Percentiles rank a stretch among this genome's conserved stretches.
Evolutionary conservation across 2,888 invertebrate genomes (phyloP).

Genomic region (Eupithecia insigniata): DNA sequence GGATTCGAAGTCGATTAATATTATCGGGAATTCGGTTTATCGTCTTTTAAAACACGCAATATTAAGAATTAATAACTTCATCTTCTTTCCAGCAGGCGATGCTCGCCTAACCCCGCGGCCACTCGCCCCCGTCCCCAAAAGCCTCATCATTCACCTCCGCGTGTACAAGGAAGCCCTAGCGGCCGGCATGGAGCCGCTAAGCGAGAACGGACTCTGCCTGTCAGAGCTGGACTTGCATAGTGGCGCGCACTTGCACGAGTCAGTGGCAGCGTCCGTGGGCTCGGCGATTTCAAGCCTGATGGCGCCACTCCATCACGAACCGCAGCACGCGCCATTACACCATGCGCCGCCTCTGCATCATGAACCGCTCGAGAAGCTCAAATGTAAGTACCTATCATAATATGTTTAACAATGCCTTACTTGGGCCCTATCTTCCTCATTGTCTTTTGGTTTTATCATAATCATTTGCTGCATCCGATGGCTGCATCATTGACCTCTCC

Average conservation of each 20-base stretch:
- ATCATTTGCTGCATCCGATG: not conserved
- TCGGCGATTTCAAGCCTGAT: conserved; percentile 83
- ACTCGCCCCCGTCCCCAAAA: conserved; percentile 50
- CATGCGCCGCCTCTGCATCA: conserved; percentile 86
- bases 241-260: conserved; percentile 79
- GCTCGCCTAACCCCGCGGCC: conserved; percentile 50
- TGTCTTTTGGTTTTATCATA: not conserved
- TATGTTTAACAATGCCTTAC: not conserved
- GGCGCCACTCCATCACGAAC: conserved; percentile 82
- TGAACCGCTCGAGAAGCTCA: conserved; percentile 90
- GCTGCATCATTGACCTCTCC: not conserved
- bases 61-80: not conserved
- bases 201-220: conserved; percentile 88
- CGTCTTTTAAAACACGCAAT: too few species aligned
- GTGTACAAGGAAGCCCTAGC: conserved; percentile 85
- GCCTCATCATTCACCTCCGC: conserved; percentile 82
- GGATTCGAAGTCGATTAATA: too few species aligned
- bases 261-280: conserved; percentile 81
- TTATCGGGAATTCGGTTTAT: too few species aligned
- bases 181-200: conserved; percentile 88
- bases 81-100: conserved; percentile 36
- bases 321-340: conserved; percentile 84
- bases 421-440: not conserved
- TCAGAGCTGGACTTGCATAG: conserved; percentile 87
- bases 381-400: conserved; percentile 86